phyloP scores from a whole-genome alignment of 2,888 invertebrate genomes.

The Xanthia icteritia region DNA sequence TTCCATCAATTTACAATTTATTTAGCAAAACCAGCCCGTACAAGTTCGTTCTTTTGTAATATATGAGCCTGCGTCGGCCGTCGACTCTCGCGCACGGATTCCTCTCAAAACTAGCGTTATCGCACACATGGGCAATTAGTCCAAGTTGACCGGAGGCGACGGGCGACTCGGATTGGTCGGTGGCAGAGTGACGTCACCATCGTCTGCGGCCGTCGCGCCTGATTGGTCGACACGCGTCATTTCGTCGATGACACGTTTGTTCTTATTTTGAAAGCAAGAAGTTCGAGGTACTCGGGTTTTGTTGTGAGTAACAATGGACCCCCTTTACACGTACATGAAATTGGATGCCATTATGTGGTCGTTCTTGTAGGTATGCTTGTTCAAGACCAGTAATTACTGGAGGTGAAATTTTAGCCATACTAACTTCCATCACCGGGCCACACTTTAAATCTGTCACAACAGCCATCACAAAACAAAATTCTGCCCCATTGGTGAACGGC shows the following conservation, averaged over 20 bases:
- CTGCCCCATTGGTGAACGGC: constrained; percentile 35
- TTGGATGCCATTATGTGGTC: constrained; percentile 78
- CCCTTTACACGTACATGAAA: constrained; percentile 79
- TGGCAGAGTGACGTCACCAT: constrained; percentile 86
- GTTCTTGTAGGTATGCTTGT: constrained; percentile 64
- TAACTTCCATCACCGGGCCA: constrained; percentile 40
- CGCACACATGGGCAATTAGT: constrained; percentile 90
- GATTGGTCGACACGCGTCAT: constrained; percentile 90
- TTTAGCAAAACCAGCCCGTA: constrained; percentile 17
- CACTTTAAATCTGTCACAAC: constrained; percentile 64
- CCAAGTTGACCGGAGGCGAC: constrained; percentile 90
- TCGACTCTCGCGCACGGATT: constrained; percentile 86
- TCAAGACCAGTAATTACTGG: constrained; percentile 66
- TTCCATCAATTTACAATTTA: constrained; percentile 3
- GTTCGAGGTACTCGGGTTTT: constrained; percentile 85
- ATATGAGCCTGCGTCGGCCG: constrained; percentile 68
- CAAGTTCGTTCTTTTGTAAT: constrained; percentile 49
- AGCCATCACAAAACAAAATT: constrained; percentile 52
- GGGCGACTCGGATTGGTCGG: constrained; percentile 85
- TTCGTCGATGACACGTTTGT: constrained; percentile 90
- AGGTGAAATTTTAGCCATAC: constrained; percentile 38
- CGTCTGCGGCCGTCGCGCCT: constrained; percentile 89
- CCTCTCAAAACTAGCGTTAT: constrained; percentile 87
- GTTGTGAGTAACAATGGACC: constrained; percentile 82
- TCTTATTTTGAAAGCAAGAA: constrained; percentile 89